Evolutionary conservation across 2,888 invertebrate species (phyloP).

Genomic region (Drosophila diplacantha): DNA sequence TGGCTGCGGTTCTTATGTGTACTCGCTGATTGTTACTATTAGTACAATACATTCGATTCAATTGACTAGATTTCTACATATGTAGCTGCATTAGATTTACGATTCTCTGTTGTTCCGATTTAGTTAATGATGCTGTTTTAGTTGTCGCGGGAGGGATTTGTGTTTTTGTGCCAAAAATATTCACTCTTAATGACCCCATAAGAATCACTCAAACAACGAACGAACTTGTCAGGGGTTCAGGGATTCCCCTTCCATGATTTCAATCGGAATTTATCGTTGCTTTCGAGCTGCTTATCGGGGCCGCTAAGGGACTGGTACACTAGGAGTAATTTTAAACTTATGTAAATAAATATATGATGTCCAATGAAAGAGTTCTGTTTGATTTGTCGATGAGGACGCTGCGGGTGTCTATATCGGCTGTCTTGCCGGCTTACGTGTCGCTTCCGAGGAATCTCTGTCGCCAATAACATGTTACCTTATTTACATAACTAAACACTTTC

Average conservation of each 20-base stretch:
- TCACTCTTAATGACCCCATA: conserved; percentile 7
- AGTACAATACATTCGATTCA: conserved; percentile 70
- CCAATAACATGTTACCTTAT: conserved; percentile 50
- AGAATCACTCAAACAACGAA: background rate
- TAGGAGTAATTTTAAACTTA: conserved; percentile 47
- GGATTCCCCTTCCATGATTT: background rate
- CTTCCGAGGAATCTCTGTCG: conserved; percentile 43
- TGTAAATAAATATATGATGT: conserved; percentile 47
- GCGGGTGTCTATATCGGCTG: conserved; percentile 28
- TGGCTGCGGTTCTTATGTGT: conserved; percentile 29
- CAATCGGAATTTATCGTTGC: background rate
- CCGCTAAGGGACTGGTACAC: conserved; percentile 18
- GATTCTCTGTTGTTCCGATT: conserved; percentile 39
- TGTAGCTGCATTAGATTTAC: conserved; percentile 55
- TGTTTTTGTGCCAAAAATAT: conserved; percentile 39
- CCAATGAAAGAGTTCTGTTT: conserved; percentile 57
- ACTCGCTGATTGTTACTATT: conserved; percentile 51
- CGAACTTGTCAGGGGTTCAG: background rate
- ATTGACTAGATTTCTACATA: conserved; percentile 71
- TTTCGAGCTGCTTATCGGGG: background rate
- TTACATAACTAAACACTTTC: conserved; percentile 91
- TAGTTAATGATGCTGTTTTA: conserved; percentile 29
- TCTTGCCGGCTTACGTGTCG: conserved; percentile 24
- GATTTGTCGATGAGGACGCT: conserved; percentile 52
- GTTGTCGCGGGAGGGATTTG: conserved; percentile 63